Percentiles rank a stretch among this genome's conserved stretches.
Evolutionary conservation across 2,113 vertebrate genomes (phyloP).

Genomic region (Ptychochromis oligacanthus): DNA sequence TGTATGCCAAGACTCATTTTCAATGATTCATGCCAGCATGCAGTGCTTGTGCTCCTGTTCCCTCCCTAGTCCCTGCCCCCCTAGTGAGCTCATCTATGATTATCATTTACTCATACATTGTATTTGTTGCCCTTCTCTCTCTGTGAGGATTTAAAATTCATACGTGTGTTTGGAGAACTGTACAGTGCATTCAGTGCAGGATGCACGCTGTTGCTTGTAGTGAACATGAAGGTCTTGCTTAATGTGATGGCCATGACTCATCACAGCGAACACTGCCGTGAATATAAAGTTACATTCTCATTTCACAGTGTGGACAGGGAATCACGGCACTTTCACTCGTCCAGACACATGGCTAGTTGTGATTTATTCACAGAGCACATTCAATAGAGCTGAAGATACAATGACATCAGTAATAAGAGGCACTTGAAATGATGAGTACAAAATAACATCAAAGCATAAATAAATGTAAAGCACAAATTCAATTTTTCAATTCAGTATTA

Average conservation of each 20-base stretch:
- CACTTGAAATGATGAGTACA: not conserved
- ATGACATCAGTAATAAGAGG: too few relatives aligned
- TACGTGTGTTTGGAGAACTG: not conserved
- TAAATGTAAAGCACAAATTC: too few relatives aligned
- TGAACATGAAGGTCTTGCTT: not conserved
- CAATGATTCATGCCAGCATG: conserved; percentile 43
- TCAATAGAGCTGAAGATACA: too few relatives aligned
- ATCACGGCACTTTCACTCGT: not conserved
- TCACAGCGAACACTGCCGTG: not conserved
- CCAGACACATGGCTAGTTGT: not conserved
- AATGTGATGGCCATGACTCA: not conserved
- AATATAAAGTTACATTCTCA: not conserved
- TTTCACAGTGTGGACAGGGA: not conserved
- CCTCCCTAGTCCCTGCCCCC: conserved; percentile 64
- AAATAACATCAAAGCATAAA: not conserved
- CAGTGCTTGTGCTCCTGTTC: not conserved
- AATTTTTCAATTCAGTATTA: too few relatives aligned
- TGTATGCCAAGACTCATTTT: conserved; percentile 37
- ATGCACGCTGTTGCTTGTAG: not conserved
- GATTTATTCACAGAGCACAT: too few relatives aligned
- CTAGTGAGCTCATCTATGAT: conserved; percentile 2
- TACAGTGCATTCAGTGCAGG: not conserved
- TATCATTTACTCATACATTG: not conserved
- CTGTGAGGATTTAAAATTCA: not conserved
- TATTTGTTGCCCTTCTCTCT: not conserved